A percentile compares a stretch with the other conserved stretches of the same genome.
phyloP scores from a whole-genome alignment of 2,113 vertebrate species.

The Heteronetta atricapilla region DNA sequence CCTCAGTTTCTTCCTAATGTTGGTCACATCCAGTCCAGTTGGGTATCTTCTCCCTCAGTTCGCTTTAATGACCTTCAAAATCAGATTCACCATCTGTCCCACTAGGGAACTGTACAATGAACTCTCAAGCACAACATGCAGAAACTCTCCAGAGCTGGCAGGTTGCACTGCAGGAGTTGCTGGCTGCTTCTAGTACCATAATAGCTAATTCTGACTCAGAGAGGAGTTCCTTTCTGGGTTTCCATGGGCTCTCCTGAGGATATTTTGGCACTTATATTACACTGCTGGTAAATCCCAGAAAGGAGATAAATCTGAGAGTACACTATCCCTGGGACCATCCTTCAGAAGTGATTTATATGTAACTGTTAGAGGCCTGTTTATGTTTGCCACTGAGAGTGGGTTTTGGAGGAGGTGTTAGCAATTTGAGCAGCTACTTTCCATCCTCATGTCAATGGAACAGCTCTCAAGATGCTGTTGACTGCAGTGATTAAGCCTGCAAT shows the following conservation, averaged over 20 bases:
- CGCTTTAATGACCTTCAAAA: not conserved
- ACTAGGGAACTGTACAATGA: not conserved
- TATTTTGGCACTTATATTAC: not conserved
- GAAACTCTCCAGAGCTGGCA: not conserved
- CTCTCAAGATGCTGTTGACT: not conserved
- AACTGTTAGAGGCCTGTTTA: not conserved
- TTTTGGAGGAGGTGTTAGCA: not conserved
- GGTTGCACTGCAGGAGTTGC: too few relatives aligned
- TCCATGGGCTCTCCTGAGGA: not conserved
- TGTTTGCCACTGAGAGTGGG: not conserved
- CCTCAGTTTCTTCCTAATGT: not conserved
- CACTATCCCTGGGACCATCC: accelerated
- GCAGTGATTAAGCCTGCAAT: not conserved
- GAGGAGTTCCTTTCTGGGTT: not conserved
- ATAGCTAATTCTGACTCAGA: not conserved
- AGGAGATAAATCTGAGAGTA: not conserved
- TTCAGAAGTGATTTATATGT: not conserved
- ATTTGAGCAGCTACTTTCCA: not conserved
- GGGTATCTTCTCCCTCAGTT: not conserved
- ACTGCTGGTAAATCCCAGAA: not conserved
- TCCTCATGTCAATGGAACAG: accelerated
- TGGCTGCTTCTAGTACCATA: not conserved
- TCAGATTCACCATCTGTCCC: not conserved
- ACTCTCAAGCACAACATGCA: not conserved
- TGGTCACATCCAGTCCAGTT: accelerated